These are phyloP conservation scores for Aurelia sp. DNA, from an alignment of 30 jellyfish, hydroid and myxozoan species.

Conservation along the genomic window DNA sequence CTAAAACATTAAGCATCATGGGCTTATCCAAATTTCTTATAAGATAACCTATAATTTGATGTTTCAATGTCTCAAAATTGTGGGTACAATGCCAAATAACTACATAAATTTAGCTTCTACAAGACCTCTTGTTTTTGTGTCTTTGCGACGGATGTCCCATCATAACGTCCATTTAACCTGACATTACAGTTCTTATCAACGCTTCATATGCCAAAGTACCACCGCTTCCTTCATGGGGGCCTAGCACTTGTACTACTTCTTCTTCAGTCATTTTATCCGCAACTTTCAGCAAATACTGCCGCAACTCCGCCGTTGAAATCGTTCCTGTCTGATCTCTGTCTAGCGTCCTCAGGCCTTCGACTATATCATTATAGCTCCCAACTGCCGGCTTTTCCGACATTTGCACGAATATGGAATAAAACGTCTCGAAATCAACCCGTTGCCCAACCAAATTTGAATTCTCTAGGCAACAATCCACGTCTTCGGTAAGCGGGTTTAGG, in stretches of 20 bases:
- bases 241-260: conserved; percentile 71
- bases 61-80: no score
- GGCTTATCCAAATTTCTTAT: no score
- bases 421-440: conserved; percentile 90
- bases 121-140: no score
- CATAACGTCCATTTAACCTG: background rate
- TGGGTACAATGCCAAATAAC: no score
- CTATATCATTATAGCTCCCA: conserved; percentile 92
- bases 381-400: conserved; percentile 70
- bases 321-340: conserved; percentile 93
- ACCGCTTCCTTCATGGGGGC: conserved; percentile 91
- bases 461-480: conserved; percentile 72
- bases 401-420: conserved; percentile 75
- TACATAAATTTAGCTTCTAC: no score
- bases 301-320: conserved; percentile 87
- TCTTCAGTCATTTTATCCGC: conserved; percentile 96
- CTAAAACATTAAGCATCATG: no score
- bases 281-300: conserved; percentile 79
- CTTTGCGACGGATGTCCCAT: no score
- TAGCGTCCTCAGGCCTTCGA: conserved; percentile 90
- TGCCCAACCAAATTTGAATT: conserved; percentile 75
- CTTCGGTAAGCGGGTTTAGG: conserved; percentile 78
- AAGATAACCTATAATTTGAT: no score
- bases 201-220: conserved; percentile 89
- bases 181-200: conserved; percentile 82